Base-by-base conservation (phyloP, 2,113 vertebrate genomes). In the Paedocypris sp. region DNA sequence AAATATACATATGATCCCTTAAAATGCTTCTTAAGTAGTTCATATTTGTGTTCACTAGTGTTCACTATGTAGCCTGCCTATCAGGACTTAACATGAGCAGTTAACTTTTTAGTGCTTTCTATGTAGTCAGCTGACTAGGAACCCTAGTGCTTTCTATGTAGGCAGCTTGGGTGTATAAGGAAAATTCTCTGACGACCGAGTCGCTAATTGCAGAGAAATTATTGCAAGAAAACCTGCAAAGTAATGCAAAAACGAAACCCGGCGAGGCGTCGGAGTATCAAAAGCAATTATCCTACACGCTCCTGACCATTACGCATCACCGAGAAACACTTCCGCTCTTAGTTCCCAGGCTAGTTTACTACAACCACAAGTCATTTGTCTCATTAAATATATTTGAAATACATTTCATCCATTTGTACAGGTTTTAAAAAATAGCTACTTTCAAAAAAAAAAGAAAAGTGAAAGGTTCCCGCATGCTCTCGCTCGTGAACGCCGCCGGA, bases 341-440 rank as follows among this genome's bases (percentile, higher is more conserved):
- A n/a, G n/a, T n/a, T n/a, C n/a, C n/a, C n/a, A n/a, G n/a, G n/a
- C n/a, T n/a, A n/a, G 19, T 41, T 41, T 62, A 16, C 25, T 29
- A 41, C 8, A 10, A 22, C 31, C 59, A 28, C 11, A 33, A 47
- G 35, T 49, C 26, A 38, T 23, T 20, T 23, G 20, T 20, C 19
- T 51, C 32, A 29, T 39, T 31, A 57, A n/a, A 57, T 57, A 41
- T 42, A n/a, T 26, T 39, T 54, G 13, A 39, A 25, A 16, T 32
- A 54, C 51, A 41, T 42, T 26, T 23, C 11, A 29, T 66, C 61
- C 23, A 19, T 57, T 45, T 51, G 12, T 20, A 59, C 15, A 33
- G 31, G 33, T 61, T 35, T 36, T 54, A 64, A 25, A 53, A 73
- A 47, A 62, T 56, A 48, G 28, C 61, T 39, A 43, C 7, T 46